These are phyloP conservation scores for Danionella cerebrum DNA, from an alignment of 2,113 vertebrate species.

Conservation along the genomic window DNA sequence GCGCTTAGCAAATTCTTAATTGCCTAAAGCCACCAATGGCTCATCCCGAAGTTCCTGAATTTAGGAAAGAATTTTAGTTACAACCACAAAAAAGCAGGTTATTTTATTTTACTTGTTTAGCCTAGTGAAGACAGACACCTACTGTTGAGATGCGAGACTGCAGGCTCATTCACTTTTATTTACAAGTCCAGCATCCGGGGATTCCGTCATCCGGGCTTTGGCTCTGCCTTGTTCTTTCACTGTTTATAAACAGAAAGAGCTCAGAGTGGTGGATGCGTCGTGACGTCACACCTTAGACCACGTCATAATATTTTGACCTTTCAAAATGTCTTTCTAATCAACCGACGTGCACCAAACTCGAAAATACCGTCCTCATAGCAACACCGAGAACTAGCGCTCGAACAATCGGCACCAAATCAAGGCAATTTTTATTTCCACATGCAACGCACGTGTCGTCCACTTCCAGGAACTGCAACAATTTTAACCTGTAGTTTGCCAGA, in stretches of 20 bases:
- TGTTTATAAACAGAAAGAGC: conserved; percentile 71
- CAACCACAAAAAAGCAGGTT: no score
- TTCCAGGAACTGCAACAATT: conserved; percentile 44
- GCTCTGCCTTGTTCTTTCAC: conserved; percentile 63
- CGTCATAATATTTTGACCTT: not conserved
- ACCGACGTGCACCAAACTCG: not conserved
- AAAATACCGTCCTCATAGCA: not conserved
- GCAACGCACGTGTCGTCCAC: conserved; percentile 51
- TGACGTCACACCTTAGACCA: conserved; percentile 31
- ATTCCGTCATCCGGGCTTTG: conserved; percentile 57
- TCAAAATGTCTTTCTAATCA: not conserved
- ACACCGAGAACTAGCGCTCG: no score
- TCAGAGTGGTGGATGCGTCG: conserved; percentile 30
- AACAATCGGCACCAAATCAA: not conserved
- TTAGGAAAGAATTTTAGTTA: no score
- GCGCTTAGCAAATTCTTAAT: no score
- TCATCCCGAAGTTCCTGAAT: no score
- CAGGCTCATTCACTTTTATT: not conserved
- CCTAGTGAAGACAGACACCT: not conserved
- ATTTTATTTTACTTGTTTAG: not conserved
- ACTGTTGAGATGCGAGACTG: not conserved
- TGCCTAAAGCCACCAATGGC: no score
- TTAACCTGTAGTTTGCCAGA: conserved; percentile 39
- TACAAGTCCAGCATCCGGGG: conserved; percentile 47
- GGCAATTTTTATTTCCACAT: conserved; percentile 39